Conservation (phyloP, 2,888 invertebrate species). For the Drosophila neonasuta region DNA sequence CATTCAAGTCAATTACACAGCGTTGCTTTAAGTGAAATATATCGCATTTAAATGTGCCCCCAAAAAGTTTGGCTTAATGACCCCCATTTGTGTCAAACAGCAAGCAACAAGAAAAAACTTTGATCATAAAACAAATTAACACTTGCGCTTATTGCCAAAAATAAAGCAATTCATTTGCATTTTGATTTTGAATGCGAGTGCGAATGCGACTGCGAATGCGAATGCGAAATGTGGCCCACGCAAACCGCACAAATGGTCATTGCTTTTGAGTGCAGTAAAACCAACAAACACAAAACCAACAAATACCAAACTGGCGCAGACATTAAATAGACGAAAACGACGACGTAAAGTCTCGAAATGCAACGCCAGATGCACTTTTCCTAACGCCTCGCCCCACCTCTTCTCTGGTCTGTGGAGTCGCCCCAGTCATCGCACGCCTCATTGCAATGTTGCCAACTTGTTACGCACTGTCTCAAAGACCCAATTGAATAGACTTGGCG, state of each 20-base stretch:
- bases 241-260: constrained; percentile 54
- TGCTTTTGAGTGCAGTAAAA: constrained; percentile 11
- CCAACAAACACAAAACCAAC: constrained; percentile 13
- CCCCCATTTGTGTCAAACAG: constrained; percentile 43
- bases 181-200: constrained; percentile 27
- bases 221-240: constrained; percentile 54
- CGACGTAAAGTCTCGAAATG: constrained; percentile 57
- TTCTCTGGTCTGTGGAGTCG: neutral
- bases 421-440: constrained; percentile 32
- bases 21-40: constrained; percentile 1
- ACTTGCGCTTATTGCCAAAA: constrained; percentile 70
- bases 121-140: constrained; percentile 70
- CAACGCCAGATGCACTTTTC: constrained; percentile 28
- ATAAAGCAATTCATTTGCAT: constrained; percentile 56
- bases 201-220: neutral
- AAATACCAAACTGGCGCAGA: constrained; percentile 42
- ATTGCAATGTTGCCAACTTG: constrained; percentile 55
- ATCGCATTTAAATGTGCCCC: constrained; percentile 13
- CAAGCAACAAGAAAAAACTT: constrained; percentile 29
- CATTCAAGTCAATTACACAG: neutral
- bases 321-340: constrained; percentile 45
- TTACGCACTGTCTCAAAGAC: constrained; percentile 50
- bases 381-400: neutral
- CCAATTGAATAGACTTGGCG: constrained; percentile 36
- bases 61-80: constrained; percentile 39